phyloP scores from a whole-genome alignment of 2,888 invertebrate genomes.

The Trissolcus brochymenae region DNA sequence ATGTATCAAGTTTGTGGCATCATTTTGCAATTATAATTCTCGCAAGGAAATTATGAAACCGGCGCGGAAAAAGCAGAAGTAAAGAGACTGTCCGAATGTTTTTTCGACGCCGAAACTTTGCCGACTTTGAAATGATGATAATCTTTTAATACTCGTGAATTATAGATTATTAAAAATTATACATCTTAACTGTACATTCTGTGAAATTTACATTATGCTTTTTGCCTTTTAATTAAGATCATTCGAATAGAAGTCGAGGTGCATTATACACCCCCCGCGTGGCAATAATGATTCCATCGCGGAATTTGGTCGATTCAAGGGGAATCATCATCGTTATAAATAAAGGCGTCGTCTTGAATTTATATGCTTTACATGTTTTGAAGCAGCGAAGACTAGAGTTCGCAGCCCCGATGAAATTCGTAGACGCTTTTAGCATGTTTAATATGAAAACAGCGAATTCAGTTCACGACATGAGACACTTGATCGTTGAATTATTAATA shows the following conservation, averaged over 20 bases:
- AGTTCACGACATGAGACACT: conserved; percentile 55
- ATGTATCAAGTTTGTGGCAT: conserved; percentile 35
- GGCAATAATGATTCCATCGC: conserved; percentile 19
- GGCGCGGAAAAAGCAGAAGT: conserved; percentile 7
- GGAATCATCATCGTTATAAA: conserved; percentile 50
- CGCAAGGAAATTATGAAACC: conserved; percentile 31
- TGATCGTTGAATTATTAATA: conserved; percentile 56
- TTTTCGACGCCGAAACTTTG: conserved; percentile 21
- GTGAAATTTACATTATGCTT: conserved; percentile 33
- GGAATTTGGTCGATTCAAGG: conserved; percentile 27
- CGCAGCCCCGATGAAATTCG: conserved; percentile 49
- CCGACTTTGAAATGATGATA: conserved; percentile 36
- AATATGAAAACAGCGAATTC: conserved; percentile 56
- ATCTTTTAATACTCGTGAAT: conserved; percentile 45
- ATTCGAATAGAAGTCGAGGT: conserved; percentile 24
- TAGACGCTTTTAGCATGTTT: conserved; percentile 58
- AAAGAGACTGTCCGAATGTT: conserved; percentile 5
- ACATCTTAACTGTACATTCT: conserved; percentile 38
- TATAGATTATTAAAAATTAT: conserved; percentile 44
- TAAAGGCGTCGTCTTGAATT: conserved; percentile 49
- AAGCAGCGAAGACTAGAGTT: conserved; percentile 25
- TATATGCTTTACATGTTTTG: conserved; percentile 49
- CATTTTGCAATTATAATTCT: conserved; percentile 51
- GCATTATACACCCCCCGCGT: conserved; percentile 9
- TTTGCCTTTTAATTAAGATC: conserved; percentile 32